Conservation (phyloP, 2,888 invertebrate genomes). For the Drosophila maculinotata region DNA sequence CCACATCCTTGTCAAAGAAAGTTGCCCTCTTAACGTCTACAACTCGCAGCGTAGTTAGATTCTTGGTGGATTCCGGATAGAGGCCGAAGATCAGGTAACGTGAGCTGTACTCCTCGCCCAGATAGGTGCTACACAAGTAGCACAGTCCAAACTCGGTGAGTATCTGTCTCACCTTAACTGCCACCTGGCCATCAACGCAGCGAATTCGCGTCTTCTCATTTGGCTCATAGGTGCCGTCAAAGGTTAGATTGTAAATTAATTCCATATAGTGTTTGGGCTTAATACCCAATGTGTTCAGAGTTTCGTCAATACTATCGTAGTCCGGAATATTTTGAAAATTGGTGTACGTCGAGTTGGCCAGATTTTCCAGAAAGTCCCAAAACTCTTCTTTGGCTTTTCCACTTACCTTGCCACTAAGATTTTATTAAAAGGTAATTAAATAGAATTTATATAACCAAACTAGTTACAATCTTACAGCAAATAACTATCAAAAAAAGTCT, state of each 20-base stretch:
- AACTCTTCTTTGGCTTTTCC: conserved; percentile 46
- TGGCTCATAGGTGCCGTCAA: conserved; percentile 64
- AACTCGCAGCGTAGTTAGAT: conserved; percentile 15
- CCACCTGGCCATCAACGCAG: conserved; percentile 61
- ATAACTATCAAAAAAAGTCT: conserved; percentile 66
- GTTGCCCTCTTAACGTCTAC: conserved; percentile 59
- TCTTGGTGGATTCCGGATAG: conserved; percentile 50
- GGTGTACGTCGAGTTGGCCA: conserved; percentile 84
- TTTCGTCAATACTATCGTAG: conserved; percentile 68
- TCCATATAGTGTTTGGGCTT: conserved; percentile 82
- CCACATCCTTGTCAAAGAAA: conserved; percentile 77
- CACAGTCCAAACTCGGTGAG: conserved; percentile 84
- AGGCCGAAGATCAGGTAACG: conserved; percentile 73
- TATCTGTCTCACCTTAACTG: conserved; percentile 76
- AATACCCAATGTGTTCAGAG: conserved; percentile 65
- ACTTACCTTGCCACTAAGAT: conserved; percentile 33
- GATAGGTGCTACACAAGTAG: conserved; percentile 77
- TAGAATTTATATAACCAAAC: neutral
- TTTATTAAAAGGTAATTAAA: neutral
- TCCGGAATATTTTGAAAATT: conserved; percentile 83
- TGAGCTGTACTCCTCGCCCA: conserved; percentile 75
- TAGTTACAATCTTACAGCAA: conserved; percentile 62
- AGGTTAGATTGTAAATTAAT: conserved; percentile 83
- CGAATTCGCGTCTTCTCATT: conserved; percentile 58
- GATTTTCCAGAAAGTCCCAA: conserved; percentile 79